Base-by-base conservation (phyloP, 2,888 invertebrate genomes). In the Pristionchus japonicus region DNA sequence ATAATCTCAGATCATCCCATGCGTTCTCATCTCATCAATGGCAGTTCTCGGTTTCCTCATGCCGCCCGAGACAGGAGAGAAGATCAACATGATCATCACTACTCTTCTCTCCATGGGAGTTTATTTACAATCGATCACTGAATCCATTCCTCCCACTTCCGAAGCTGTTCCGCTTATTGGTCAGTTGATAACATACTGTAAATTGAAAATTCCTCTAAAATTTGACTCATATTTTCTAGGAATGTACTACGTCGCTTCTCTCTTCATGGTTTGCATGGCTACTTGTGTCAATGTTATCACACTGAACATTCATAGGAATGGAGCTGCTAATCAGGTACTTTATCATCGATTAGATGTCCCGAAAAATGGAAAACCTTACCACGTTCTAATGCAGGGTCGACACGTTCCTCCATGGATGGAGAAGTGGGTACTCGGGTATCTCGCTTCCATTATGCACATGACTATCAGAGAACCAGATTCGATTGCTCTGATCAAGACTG, bases 231-330 rank as follows among this genome's bases (percentile, higher is more conserved):
- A 27, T 74, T 7, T 34, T 31, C 49, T 57, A 96, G 96, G 95
- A 89, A 92, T 96, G 87, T 96, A 96, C 92, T 96, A 96, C 91
- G 96, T 96, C 3, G 95, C 96, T n/a, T 96, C 96, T 57, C 95
- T 96, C 64, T 95, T 95, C 47, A 95, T 95, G 88, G 95, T 95
- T 2, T 95, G 95, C 15, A 93, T 95, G 52, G 95, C 95, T n/a
- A 95, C 95, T 1, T 95, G 95, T 40, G 95, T 95, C 94, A 97
- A 97, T 70, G 70, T 70, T 37, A 77, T 77, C 77, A 97, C 97
- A 0, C 95, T 97, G 90, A 97, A 97, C 95, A 96, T 97, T 94
- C 97, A 97, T 88, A 89, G 94, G 40, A 91, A 93, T 27, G 94
- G 94, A n/a, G 91, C 92, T 17, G 91, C 93, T 27, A 93, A 93